phyloP scores from a whole-genome alignment of 2,113 vertebrate species.

The Dipodomys ordii region DNA sequence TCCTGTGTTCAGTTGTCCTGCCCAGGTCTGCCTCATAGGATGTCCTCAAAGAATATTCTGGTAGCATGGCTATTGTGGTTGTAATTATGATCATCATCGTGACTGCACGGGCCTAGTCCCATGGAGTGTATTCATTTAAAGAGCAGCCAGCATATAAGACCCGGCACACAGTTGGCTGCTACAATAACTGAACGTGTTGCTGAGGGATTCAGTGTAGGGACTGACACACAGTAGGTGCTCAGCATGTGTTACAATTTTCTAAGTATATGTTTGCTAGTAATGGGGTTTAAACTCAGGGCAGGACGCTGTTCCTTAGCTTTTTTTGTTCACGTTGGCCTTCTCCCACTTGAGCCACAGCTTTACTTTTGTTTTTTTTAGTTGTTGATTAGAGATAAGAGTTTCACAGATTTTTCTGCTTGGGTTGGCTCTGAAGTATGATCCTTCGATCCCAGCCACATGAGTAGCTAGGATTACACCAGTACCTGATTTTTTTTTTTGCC shows the following conservation, averaged over 20 bases:
- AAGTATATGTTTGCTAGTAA: no score
- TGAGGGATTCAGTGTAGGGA: neutral
- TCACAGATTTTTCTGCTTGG: no score
- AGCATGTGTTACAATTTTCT: neutral
- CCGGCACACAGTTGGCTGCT: neutral
- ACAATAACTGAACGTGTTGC: neutral
- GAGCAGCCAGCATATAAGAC: neutral
- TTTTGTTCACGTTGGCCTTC: no score
- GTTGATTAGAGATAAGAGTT: no score
- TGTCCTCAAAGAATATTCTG: neutral
- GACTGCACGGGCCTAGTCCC: neutral
- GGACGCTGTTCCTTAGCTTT: no score
- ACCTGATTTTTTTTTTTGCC: neutral
- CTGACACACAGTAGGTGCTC: slow-evolving; percentile 17
- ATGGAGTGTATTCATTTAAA: neutral
- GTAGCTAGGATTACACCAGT: no score
- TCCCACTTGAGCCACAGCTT: no score
- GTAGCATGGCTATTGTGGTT: neutral
- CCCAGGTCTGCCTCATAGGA: neutral
- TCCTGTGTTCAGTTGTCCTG: neutral
- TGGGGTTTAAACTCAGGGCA: no score
- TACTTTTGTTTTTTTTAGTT: no score
- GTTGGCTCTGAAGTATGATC: no score
- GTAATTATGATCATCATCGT: neutral
- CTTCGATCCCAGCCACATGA: no score